Conservation (phyloP, 2,888 invertebrate species). For the Galerucella nymphaeae region DNA sequence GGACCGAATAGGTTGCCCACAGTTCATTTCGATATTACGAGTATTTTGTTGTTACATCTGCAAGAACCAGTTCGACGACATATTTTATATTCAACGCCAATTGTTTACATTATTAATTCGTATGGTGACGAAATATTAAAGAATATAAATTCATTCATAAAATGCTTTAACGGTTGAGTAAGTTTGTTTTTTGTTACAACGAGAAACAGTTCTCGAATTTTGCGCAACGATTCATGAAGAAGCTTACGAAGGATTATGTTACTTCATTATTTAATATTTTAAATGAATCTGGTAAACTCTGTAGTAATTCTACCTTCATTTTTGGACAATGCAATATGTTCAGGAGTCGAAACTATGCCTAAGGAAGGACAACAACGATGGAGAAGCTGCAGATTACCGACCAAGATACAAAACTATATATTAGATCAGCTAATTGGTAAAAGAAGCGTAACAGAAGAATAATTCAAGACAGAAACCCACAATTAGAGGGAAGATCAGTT, state of each 20-base stretch:
- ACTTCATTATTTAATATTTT: no score
- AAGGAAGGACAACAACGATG: no score
- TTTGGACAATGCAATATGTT: no score
- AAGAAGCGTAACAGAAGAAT: no score
- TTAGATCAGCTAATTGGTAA: no score
- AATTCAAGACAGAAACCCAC: no score
- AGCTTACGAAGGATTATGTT: background rate
- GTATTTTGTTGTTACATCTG: conserved; percentile 21
- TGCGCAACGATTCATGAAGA: background rate
- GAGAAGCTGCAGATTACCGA: no score
- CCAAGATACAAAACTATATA: no score
- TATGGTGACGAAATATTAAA: conserved; percentile 45
- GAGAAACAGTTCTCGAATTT: background rate
- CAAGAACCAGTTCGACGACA: conserved; percentile 46
- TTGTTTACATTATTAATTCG: conserved; percentile 45
- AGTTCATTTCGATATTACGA: conserved; percentile 41
- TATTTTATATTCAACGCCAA: conserved; percentile 41
- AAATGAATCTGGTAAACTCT: no score
- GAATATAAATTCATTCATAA: conserved; percentile 38
- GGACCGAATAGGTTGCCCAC: conserved; percentile 48
- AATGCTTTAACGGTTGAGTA: conserved; percentile 18
- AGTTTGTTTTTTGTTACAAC: background rate
- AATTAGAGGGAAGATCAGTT: no score
- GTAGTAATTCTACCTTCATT: no score
- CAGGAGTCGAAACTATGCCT: no score